phyloP scores from a whole-genome alignment of 2,888 invertebrate species.

The Dryadula phaetusa region DNA sequence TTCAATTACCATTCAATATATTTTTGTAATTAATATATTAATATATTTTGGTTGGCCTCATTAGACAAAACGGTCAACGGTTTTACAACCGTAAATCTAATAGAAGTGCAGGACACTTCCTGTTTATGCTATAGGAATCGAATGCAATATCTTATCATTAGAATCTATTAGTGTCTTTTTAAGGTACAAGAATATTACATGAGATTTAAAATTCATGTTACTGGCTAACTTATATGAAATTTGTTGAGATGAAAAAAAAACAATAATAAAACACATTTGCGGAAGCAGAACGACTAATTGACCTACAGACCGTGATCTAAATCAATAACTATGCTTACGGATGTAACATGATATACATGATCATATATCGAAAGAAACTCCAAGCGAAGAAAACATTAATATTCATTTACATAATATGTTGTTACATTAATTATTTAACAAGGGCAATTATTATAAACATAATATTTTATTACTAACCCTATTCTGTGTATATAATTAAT shows the following conservation, averaged over 20 bases:
- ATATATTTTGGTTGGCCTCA: too few relatives aligned
- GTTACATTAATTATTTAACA: slow-evolving; percentile 13
- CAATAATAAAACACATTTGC: background rate
- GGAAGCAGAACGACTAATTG: slow-evolving; percentile 13
- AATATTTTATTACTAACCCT: background rate
- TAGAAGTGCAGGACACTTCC: too few relatives aligned
- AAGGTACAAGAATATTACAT: too few relatives aligned
- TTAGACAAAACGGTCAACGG: too few relatives aligned
- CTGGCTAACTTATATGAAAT: background rate
- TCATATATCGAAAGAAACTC: slow-evolving; percentile 6
- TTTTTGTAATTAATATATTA: too few relatives aligned
- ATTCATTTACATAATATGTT: slow-evolving; percentile 1
- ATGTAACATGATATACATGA: slow-evolving; percentile 1
- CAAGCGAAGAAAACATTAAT: slow-evolving; percentile 5
- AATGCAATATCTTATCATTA: too few relatives aligned
- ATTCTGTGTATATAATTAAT: background rate
- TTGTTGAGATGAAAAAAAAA: background rate
- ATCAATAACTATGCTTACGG: slow-evolving; percentile 16
- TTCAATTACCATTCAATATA: too few relatives aligned
- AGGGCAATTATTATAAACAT: background rate
- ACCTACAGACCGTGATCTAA: slow-evolving; percentile 22
- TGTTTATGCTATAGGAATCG: too few relatives aligned
- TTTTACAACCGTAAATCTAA: too few relatives aligned
- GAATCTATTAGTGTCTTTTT: too few relatives aligned
- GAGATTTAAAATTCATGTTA: too few relatives aligned